Percentiles rank a stretch among this genome's conserved stretches.
These are phyloP conservation scores for Xylophagus ater DNA, from an alignment of 2,888 invertebrate species.

Conservation along the genomic window DNA sequence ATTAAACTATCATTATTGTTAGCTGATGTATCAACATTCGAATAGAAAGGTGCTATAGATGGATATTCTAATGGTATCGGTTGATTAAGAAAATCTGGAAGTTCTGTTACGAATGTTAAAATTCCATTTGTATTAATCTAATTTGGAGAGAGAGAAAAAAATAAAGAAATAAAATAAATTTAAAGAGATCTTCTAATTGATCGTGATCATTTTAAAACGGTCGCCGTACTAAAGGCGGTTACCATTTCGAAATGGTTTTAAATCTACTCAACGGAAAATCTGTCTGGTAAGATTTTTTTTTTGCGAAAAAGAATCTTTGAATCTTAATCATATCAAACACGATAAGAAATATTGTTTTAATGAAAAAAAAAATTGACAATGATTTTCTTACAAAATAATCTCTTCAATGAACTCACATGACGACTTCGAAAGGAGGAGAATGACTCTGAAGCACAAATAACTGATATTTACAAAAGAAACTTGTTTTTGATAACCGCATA, in stretches of 20 bases:
- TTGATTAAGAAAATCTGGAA: slow-evolving; percentile 73
- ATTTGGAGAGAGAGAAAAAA: slow-evolving; percentile 16
- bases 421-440: slow-evolving; percentile 1
- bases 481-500: slow-evolving; percentile 14
- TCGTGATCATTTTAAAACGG: not conserved
- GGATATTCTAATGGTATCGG: slow-evolving; percentile 85
- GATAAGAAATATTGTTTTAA: too few species aligned
- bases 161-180: slow-evolving; percentile 4
- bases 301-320: too few species aligned
- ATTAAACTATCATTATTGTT: slow-evolving; percentile 51
- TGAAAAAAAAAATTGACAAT: too few species aligned
- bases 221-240: too few species aligned
- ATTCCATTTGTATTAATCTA: slow-evolving; percentile 91
- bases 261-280: too few species aligned
- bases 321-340: too few species aligned
- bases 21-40: slow-evolving; percentile 72
- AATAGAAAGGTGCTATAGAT: slow-evolving; percentile 80
- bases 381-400: too few species aligned
- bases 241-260: too few species aligned
- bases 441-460: slow-evolving; percentile 6
- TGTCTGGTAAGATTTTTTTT: too few species aligned
- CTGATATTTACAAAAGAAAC: slow-evolving; percentile 1
- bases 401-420: not conserved
- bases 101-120: slow-evolving; percentile 78
- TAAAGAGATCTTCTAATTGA: not conserved